These are phyloP conservation scores for Campoletis raptor DNA, from an alignment of 2,888 invertebrate genomes.

Conservation along the genomic window DNA sequence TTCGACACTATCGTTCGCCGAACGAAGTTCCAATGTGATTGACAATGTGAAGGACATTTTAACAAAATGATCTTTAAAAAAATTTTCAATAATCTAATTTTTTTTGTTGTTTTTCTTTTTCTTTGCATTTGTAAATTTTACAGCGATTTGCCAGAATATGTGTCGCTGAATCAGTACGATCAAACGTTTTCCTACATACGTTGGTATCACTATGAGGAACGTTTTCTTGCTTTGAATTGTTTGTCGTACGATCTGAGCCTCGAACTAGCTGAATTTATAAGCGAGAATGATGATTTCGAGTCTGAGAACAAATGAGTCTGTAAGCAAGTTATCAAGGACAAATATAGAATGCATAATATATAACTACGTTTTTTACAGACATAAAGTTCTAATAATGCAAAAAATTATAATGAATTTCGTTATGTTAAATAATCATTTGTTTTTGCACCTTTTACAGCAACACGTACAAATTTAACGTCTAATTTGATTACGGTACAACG, in stretches of 20 bases:
- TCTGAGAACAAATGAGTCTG: slow-evolving; percentile 32
- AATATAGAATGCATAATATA: slow-evolving; percentile 7
- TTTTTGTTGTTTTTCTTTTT: not conserved
- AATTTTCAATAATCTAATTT: not conserved
- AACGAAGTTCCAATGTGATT: not conserved
- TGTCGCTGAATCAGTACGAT: slow-evolving; percentile 76
- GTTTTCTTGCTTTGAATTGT: slow-evolving; percentile 69
- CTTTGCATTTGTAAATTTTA: slow-evolving; percentile 51
- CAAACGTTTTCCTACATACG: slow-evolving; percentile 79
- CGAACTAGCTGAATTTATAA: slow-evolving; percentile 73
- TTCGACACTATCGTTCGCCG: not conserved
- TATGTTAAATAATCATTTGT: slow-evolving; percentile 30
- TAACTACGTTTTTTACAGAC: slow-evolving; percentile 45
- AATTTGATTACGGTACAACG: not conserved
- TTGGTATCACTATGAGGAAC: slow-evolving; percentile 77
- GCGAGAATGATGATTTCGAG: slow-evolving; percentile 29
- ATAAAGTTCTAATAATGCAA: slow-evolving; percentile 43
- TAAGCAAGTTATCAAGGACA: slow-evolving; percentile 48
- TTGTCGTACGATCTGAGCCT: slow-evolving; percentile 70
- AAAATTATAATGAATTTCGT: slow-evolving; percentile 45
- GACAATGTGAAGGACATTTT: too few relatives aligned
- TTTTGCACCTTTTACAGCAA: slow-evolving; percentile 57
- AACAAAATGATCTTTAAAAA: not conserved
- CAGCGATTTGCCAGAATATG: slow-evolving; percentile 73
- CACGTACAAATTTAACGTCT: slow-evolving; percentile 17